A percentile compares a stretch with the other conserved stretches of the same genome.
Evolutionary conservation across 2,888 invertebrate species (phyloP).

Genomic region (Yponomeuta plumbellus): DNA sequence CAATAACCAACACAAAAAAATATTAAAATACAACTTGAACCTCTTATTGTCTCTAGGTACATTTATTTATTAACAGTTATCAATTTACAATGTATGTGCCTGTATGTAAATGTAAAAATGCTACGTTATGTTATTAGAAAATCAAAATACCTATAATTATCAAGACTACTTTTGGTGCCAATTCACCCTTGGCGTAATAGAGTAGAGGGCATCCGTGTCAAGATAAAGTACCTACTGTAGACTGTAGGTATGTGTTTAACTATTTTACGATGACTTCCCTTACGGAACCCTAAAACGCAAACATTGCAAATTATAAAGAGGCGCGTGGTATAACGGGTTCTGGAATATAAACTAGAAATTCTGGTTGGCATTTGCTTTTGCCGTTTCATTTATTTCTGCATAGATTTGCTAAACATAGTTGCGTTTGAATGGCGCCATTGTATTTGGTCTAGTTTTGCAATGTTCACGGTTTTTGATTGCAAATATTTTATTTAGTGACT

Average conservation of each 20-base stretch:
- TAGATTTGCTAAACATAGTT: constrained; percentile 58
- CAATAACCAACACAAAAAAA: too few species aligned
- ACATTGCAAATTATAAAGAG: constrained; percentile 56
- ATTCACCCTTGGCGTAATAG: too few species aligned
- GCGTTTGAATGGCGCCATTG: constrained; percentile 50
- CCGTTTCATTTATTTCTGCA: constrained; percentile 48
- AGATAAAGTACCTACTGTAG: not conserved
- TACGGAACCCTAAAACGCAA: constrained; percentile 32
- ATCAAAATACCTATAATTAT: too few species aligned
- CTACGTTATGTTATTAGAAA: too few species aligned
- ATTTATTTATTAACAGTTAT: too few species aligned
- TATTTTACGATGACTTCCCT: not conserved
- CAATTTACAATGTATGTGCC: too few species aligned
- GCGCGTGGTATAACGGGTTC: constrained; percentile 63
- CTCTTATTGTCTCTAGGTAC: too few species aligned
- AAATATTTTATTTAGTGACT: constrained; percentile 31
- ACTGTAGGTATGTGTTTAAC: not conserved
- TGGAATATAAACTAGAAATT: constrained; percentile 50
- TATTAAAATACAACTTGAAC: too few species aligned
- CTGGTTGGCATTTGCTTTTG: constrained; percentile 48
- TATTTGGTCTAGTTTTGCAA: constrained; percentile 48
- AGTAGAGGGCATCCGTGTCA: too few species aligned
- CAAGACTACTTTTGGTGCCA: too few species aligned
- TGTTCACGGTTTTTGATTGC: constrained; percentile 46
- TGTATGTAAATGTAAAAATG: too few species aligned